phyloP scores from a whole-genome alignment of 2,888 invertebrate species.

The Tenthredo amoena region DNA sequence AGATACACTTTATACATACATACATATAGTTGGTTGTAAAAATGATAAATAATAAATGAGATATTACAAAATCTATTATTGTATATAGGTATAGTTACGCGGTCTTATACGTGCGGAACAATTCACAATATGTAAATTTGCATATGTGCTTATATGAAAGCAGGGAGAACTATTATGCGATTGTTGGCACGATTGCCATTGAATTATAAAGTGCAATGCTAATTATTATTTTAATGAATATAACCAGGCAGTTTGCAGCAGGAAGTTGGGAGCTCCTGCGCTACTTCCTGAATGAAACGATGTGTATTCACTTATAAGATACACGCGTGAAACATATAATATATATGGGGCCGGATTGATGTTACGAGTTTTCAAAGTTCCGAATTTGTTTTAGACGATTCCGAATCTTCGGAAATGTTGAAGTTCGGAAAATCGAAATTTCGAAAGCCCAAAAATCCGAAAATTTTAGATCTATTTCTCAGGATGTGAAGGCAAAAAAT shows the following conservation, averaged over 20 bases:
- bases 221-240: conserved; percentile 45
- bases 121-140: background rate
- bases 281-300: background rate
- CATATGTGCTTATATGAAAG: background rate
- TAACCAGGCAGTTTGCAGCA: background rate
- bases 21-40: background rate
- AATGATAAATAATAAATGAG: conserved; percentile 32
- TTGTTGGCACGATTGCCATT: conserved; percentile 47
- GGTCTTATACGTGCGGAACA: background rate
- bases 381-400: no score
- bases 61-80: background rate
- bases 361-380: background rate
- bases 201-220: conserved; percentile 46
- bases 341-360: no score
- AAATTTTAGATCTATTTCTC: no score
- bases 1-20: background rate
- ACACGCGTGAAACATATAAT: no score
- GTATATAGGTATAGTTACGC: background rate
- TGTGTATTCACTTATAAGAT: background rate
- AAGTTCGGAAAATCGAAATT: no score
- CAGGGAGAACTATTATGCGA: conserved; percentile 7
- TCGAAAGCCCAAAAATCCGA: no score
- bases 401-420: no score
- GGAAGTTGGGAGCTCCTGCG: background rate
- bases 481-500: no score